Percentiles rank a stretch among this genome's conserved stretches.
These are phyloP conservation scores for Hephaestus fuliginosus DNA, from an alignment of 2,797 vertebrate genomes.

Conservation along the genomic window DNA sequence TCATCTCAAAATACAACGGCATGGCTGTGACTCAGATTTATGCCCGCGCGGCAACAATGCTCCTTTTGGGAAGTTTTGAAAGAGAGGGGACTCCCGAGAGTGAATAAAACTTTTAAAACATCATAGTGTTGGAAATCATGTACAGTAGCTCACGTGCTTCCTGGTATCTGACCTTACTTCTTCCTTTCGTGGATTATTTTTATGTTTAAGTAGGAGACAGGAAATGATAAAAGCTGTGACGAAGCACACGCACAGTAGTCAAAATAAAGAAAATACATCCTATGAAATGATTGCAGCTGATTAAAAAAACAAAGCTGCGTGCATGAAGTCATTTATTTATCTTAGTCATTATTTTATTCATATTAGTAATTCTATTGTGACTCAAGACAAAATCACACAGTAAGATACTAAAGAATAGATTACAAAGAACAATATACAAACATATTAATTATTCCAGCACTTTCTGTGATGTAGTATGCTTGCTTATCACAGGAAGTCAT, in stretches of 20 bases:
- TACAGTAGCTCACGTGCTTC: not conserved
- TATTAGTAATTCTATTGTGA: not conserved
- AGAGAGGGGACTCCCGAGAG: slow-evolving; percentile 8
- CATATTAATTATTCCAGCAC: too few relatives aligned
- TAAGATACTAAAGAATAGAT: not conserved
- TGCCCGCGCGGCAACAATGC: not conserved
- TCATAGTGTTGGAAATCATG: not conserved
- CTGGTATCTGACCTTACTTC: not conserved
- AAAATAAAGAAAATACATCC: not conserved
- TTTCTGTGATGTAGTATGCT: too few relatives aligned
- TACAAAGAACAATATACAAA: too few relatives aligned
- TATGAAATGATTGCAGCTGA: not conserved
- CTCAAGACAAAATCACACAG: too few relatives aligned
- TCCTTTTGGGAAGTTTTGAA: slow-evolving; percentile 42
- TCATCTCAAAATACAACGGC: slow-evolving; percentile 19
- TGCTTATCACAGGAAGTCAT: too few relatives aligned
- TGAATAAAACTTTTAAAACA: not conserved
- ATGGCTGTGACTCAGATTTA: slow-evolving; percentile 25
- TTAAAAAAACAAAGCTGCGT: too few relatives aligned
- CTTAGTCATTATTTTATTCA: too few relatives aligned
- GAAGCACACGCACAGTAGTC: not conserved
- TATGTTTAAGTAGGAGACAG: too few relatives aligned
- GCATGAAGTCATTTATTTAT: not conserved
- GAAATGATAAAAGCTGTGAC: not conserved
- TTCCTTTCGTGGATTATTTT: not conserved